Evolutionary conservation across 2,113 vertebrate species (phyloP).

Genomic region (Sebastes fasciatus): DNA sequence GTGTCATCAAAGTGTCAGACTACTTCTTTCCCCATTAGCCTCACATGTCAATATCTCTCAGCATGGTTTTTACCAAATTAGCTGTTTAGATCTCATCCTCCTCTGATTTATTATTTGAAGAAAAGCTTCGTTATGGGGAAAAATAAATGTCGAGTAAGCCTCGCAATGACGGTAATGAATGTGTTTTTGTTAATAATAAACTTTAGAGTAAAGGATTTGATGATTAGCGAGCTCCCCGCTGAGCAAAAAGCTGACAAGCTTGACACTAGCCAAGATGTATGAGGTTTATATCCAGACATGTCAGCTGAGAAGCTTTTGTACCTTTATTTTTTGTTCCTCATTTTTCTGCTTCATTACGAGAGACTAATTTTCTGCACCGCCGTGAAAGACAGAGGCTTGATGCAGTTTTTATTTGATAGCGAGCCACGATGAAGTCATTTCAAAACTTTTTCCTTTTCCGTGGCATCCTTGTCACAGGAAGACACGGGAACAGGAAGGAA

Average conservation of each 20-base stretch:
- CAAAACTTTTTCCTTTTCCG: slow-evolving; percentile 33
- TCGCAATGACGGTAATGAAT: slow-evolving; percentile 43
- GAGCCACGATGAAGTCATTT: slow-evolving; percentile 33
- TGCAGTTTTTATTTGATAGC: slow-evolving; percentile 57
- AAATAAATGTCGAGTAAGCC: slow-evolving; percentile 18
- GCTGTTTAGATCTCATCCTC: slow-evolving; percentile 34
- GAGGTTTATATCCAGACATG: slow-evolving; percentile 28
- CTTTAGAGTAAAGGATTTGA: slow-evolving; percentile 41
- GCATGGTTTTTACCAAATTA: slow-evolving; percentile 46
- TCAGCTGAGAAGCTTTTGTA: slow-evolving; percentile 11
- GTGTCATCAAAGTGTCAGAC: slow-evolving; percentile 10
- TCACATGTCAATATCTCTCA: slow-evolving; percentile 36
- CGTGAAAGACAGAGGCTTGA: slow-evolving; percentile 32
- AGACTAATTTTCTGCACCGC: slow-evolving; percentile 28
- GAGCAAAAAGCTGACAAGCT: slow-evolving; percentile 42
- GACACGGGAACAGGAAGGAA: slow-evolving; percentile 18
- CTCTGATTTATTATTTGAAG: slow-evolving; percentile 29
- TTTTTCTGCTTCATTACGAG: slow-evolving; percentile 53
- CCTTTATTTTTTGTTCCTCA: slow-evolving; percentile 12
- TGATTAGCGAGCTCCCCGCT: slow-evolving; percentile 50
- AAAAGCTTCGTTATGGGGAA: slow-evolving; percentile 37
- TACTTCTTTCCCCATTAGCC: slow-evolving; percentile 33
- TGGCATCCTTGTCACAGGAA: slow-evolving; percentile 10
- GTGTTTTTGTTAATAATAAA: slow-evolving; percentile 42
- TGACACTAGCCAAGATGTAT: slow-evolving; percentile 48